phyloP scores from a whole-genome alignment of 2,888 invertebrate species.

The Stomorhina lunata region DNA sequence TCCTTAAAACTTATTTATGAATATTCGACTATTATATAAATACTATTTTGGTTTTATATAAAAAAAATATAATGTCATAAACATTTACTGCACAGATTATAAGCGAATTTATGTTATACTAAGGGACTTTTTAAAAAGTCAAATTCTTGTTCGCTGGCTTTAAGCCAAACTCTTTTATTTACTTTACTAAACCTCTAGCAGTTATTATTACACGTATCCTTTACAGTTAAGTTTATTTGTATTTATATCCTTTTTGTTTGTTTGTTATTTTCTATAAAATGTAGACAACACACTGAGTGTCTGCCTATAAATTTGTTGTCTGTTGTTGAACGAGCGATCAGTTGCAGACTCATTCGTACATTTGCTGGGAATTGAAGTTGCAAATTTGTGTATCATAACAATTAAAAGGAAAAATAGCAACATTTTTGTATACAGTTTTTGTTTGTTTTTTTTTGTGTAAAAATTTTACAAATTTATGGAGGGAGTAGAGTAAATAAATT shows the following conservation, averaged over 20 bases:
- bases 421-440: neutral
- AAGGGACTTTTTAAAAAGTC: neutral
- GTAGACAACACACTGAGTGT: conserved; percentile 37
- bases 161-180: conserved; percentile 45
- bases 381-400: conserved; percentile 13
- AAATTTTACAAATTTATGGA: neutral
- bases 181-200: conserved; percentile 33
- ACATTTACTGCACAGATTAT: conserved; percentile 37
- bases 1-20: neutral
- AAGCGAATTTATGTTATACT: neutral
- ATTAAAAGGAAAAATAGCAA: neutral
- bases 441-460: neutral
- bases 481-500: conserved; percentile 25
- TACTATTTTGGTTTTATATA: neutral
- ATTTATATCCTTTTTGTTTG: neutral
- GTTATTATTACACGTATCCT: conserved; percentile 45
- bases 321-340: conserved; percentile 54
- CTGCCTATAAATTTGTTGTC: conserved; percentile 7
- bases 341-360: conserved; percentile 24
- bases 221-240: conserved; percentile 8
- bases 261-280: too few relatives aligned
- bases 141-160: conserved; percentile 31
- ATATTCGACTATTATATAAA: conserved; percentile 12
- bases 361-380: neutral
- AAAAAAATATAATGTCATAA: conserved; percentile 26